Evolutionary conservation across 2,888 invertebrate species (phyloP), one percentile per base, ranked within the genome.

Genomic region (Xestia xanthographa): DNA sequence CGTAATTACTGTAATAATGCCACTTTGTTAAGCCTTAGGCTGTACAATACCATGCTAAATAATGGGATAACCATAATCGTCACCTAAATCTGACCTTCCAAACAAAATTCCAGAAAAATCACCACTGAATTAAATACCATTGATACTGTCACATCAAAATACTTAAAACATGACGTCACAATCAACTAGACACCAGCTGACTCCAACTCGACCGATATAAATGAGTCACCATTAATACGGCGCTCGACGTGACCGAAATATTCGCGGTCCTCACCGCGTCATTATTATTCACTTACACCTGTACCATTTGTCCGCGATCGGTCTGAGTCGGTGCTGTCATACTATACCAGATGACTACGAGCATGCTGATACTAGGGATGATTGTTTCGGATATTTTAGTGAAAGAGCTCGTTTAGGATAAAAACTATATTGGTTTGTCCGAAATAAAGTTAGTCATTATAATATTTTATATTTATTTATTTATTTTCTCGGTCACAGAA

Each of bases 241-340:
- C 75, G 74, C 79, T 69, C 84, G 80, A 77, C 87, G 87, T 87
- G 86, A 83, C 87, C 87, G 66, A 87, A 87, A 83, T 87, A 86
- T 86, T 84, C 72, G 69, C 74, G 83, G 79, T 79, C 77, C 67
- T 79, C 75, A 68, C 50, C 75, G 66, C 75, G 75, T 80, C 79
- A 86, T 87, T 87, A 87, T 84, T 80, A 87, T 87, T 87, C 87
- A 87, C 86, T 87, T 86, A 87, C 87, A 86, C 86, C 87, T 85
- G 82, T 70, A 79, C 80, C 72, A 87, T 86, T 87, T 87, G 87
- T 84, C 82, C 65, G 62, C 67, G 72, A 77, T 66, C 71, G 68
- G 70, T 45, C 50, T 34, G 66, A 58, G 56, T 22, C 75, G 67
- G 60, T 12, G 60, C 26, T 38, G 75, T 53, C 60, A 41, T 9